Base-by-base conservation (phyloP, 2,888 invertebrate species). In the Glomeris marginata region DNA sequence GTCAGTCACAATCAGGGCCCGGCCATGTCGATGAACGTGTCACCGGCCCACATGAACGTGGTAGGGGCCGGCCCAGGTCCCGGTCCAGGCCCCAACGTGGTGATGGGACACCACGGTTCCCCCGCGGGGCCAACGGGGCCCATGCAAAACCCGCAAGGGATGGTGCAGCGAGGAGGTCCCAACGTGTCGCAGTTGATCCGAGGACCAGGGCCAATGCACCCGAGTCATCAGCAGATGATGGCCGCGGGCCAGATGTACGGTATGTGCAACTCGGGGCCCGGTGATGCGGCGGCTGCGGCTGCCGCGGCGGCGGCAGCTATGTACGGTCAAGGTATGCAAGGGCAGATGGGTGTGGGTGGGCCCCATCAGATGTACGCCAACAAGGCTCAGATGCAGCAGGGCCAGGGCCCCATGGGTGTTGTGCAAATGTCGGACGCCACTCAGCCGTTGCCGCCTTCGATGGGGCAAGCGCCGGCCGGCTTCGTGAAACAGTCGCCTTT, bases 401-500 rank as follows among this genome's bases (percentile, higher is more conserved):
- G 55, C 34, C 52, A 50, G 21, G 42, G 52, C 42, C 50, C 54
- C 34, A 50, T 56, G 54, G 45, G 49, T 38, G 44, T 43, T 18
- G 28, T 28, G 28, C 28, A 28, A 28, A 48, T 53, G 20, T 53
- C 52, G 18, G 59, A 57, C 22, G 52, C 55, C 10, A 53, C 54
- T 22, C 58, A 56, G 33, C 56, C 58, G 20, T 51, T 60, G 42
- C 57, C 57, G 20, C 56, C 57, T 8, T 51, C 53, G 6, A 55
- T 56, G 53, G 56, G 56, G 38, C 58, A 59, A 34, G 52, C 58
- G 34, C 41, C 50, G n/a, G 18, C 70, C 59, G 70, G 72, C 41
- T 77, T 74, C 56, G 84, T 82, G 69, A 83, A 83, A 64, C 80
- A 78, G 57, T 70, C 72, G 40, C 76, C 78, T 3, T 88, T 85